A percentile compares a stretch with the other conserved stretches of the same genome.
These are phyloP conservation scores for Leuctra nigra DNA, from an alignment of 2,888 invertebrate species.

Conservation along the genomic window DNA sequence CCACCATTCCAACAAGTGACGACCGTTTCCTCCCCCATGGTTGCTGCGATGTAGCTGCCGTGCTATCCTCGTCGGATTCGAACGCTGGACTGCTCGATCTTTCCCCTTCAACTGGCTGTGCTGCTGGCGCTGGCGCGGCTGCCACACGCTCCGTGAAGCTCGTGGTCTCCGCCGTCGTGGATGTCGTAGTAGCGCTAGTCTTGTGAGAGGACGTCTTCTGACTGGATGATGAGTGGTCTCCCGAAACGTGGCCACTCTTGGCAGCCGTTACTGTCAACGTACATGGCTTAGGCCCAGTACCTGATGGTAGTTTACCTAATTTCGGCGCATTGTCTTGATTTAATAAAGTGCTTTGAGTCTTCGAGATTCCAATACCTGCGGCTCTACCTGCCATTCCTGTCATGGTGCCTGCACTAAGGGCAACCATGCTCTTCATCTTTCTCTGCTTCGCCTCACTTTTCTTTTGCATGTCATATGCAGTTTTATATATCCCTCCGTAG, in stretches of 20 bases:
- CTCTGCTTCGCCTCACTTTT: constrained; percentile 94
- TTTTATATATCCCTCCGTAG: constrained; percentile 96
- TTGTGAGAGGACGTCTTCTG: constrained; percentile 54
- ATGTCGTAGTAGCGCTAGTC: constrained; percentile 51
- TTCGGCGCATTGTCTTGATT: too few relatives aligned
- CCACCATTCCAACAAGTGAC: constrained; percentile 60
- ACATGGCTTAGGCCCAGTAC: constrained; percentile 51
- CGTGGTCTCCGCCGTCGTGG: constrained; percentile 43
- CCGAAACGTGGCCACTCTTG: constrained; percentile 21
- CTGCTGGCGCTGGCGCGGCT: background rate
- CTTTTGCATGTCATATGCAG: constrained; percentile 95
- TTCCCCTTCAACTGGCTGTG: constrained; percentile 49
- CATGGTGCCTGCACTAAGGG: constrained; percentile 83
- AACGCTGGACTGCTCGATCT: constrained; percentile 90
- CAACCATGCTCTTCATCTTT: constrained; percentile 93
- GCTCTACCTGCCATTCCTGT: constrained; percentile 84
- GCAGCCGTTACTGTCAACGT: constrained; percentile 22
- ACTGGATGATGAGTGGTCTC: constrained; percentile 53
- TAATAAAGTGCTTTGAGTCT: constrained; percentile 60
- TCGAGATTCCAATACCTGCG: constrained; percentile 78
- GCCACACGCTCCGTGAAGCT: constrained; percentile 27
- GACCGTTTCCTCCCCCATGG: constrained; percentile 45
- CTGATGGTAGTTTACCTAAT: too few relatives aligned
- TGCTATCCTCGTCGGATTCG: constrained; percentile 87
- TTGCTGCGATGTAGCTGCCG: constrained; percentile 37